These are phyloP conservation scores for Palaemon carinicauda DNA, from an alignment of 1,140 invertebrate species.

Conservation along the genomic window DNA sequence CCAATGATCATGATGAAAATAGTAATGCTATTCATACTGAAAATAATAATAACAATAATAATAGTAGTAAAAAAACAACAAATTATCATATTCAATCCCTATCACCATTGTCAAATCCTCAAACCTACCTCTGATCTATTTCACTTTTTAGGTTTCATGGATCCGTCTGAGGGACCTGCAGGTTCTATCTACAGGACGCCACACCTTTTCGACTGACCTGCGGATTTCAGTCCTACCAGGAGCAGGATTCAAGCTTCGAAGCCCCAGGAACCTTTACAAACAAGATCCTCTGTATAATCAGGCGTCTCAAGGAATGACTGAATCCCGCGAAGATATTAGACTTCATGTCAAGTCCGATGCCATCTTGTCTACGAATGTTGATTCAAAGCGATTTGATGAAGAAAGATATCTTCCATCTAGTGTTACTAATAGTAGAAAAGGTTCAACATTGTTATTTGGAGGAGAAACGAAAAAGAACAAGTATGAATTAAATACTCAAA, in stretches of 20 bases:
- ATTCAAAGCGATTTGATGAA: too few species aligned
- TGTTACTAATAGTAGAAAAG: too few species aligned
- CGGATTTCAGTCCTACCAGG: conserved; percentile 51
- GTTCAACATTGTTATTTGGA: too few species aligned
- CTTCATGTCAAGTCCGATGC: background rate
- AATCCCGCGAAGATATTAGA: background rate
- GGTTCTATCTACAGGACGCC: conserved; percentile 46
- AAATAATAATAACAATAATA: background rate
- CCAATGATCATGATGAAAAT: too few species aligned
- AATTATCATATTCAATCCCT: too few species aligned
- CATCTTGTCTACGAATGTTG: too few species aligned
- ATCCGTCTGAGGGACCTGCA: conserved; percentile 48
- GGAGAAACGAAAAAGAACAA: too few species aligned
- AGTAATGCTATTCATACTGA: too few species aligned
- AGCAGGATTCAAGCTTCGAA: conserved; percentile 11
- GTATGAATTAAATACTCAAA: too few species aligned
- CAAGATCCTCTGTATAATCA: background rate
- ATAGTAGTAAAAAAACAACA: too few species aligned
- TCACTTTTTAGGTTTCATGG: conserved; percentile 48
- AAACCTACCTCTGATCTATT: background rate
- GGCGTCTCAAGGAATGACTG: background rate
- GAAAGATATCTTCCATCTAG: too few species aligned
- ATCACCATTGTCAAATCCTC: too few species aligned
- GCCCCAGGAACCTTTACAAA: background rate
- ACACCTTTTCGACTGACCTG: conserved; percentile 48